phyloP scores from a whole-genome alignment of 2,113 vertebrate genomes.

The Anseranas semipalmata region DNA sequence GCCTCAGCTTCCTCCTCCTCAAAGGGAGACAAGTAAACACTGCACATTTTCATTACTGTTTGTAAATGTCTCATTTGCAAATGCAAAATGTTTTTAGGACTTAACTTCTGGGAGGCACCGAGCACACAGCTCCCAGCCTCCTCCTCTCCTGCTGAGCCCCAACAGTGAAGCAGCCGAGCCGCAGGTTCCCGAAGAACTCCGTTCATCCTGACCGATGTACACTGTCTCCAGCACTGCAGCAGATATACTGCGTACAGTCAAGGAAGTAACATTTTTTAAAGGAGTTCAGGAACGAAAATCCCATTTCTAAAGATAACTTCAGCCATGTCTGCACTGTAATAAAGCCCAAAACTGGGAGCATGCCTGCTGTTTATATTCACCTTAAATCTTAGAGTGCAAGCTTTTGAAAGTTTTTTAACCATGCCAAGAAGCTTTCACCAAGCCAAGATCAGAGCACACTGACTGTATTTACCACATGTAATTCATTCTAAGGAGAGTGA shows the following conservation, averaged over 20 bases:
- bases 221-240: neutral
- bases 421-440: neutral
- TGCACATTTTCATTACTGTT: neutral
- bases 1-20: neutral
- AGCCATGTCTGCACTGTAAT: neutral
- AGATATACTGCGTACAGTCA: rapidly evolving
- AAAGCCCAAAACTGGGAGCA: neutral
- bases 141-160: neutral
- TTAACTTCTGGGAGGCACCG: neutral
- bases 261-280: neutral
- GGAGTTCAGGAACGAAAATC: neutral
- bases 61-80: constrained; percentile 18
- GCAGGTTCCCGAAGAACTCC: neutral
- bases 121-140: neutral
- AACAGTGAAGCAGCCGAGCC: neutral
- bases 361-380: neutral
- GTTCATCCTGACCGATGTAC: neutral
- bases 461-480: neutral
- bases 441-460: neutral
- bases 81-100: neutral
- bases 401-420: neutral
- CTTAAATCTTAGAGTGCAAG: neutral
- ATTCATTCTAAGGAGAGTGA: neutral
- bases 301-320: constrained; percentile 9
- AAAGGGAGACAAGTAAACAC: neutral